Conservation (phyloP, 2,113 vertebrate species). For the Rousettus leschenaultii region DNA sequence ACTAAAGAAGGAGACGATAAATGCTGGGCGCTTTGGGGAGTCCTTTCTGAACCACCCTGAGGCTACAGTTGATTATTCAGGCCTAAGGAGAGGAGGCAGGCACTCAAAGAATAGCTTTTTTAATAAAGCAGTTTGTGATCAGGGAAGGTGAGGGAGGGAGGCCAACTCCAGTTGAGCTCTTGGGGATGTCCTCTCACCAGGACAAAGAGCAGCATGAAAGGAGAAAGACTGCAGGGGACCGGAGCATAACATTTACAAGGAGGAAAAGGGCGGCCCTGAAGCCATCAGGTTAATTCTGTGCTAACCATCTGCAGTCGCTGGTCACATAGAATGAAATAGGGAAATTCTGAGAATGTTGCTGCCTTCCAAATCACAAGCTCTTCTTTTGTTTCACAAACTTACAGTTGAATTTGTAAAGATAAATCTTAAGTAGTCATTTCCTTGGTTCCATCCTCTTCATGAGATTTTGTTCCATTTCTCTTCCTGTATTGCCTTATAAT, state of each 20-base stretch:
- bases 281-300: background rate
- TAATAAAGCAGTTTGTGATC: background rate
- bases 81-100: background rate
- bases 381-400: background rate
- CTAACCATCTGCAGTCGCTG: background rate
- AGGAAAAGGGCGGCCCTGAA: background rate
- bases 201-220: background rate
- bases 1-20: background rate
- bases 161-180: background rate
- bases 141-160: background rate
- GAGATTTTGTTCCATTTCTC: background rate
- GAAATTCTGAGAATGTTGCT: background rate
- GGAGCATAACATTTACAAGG: background rate
- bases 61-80: background rate
- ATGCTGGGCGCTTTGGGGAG: background rate
- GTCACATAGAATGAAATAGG: background rate
- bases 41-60: background rate
- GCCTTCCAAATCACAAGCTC: background rate
- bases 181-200: accelerated
- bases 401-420: background rate
- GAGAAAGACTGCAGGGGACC: background rate
- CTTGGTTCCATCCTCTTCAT: background rate
- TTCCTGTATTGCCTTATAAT: background rate
- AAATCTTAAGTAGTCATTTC: background rate
- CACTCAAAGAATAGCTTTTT: background rate